Base-by-base conservation (phyloP, 2,113 vertebrate species). In the Pongo abelii region DNA sequence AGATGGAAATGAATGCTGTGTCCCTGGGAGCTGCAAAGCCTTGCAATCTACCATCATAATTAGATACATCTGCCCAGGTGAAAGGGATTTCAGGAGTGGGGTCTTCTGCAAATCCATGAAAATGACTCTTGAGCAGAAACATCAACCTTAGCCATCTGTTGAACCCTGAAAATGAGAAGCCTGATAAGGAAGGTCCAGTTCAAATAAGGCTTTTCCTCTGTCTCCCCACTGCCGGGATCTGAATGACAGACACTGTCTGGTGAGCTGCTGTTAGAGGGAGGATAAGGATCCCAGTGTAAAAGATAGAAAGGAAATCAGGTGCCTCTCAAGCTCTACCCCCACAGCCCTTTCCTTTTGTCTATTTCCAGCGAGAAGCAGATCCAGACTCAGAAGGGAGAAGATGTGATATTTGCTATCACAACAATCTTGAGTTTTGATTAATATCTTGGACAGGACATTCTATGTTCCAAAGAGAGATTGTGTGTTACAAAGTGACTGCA, bases 21-120 rank as follows among this genome's bases (percentile, higher is more conserved):
- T 22, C 52, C 2, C 11, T 40, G 17, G 32, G 14, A 43, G 35
- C 20, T 2, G 1, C 22, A 23, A 48, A 27, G 5, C 10, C 67
- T 88, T 80, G 13, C 14, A 77, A 18, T 46, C 7, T 30, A 30
- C 48, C 11, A 1, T 78, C 8, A 1, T 10, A 48, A 35, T 48
- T 23, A 75, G 2, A 27, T 13, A 8, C 22, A 18, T 48, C 35
- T 59, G 8, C 4, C 30, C 46, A 40, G 22, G 8, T 69, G 30
- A 46, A 72, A 17, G n/a, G 9, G 2, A 61, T 6, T n/a, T 7
- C 0, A 35, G 40, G 0, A 80, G 17, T 25, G 1, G 61, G 14
- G 3, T 59, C n/a, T 32, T n/a, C 23, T 43, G 80, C 32, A 77
- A 32, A 67, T 3, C 22, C 81, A 22, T 3, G 38, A 80, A 86